Conservation (phyloP, 64 coral and sea anemone species). For the Porites australiensis region DNA sequence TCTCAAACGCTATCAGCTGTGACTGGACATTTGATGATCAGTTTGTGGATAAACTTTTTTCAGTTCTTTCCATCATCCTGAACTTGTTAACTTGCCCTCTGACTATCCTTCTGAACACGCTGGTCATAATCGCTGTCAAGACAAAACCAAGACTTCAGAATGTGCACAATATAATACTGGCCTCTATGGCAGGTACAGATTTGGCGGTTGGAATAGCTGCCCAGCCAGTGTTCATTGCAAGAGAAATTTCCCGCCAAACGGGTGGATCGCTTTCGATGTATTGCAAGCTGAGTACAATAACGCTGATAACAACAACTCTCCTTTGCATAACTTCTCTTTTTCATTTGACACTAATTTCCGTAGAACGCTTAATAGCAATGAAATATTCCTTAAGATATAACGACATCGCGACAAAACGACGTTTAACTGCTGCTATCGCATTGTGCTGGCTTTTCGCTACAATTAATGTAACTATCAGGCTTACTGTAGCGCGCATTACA, state of each 20-base stretch:
- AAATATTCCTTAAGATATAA: neutral
- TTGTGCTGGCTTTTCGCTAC: neutral
- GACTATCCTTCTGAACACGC: neutral
- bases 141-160: conserved; percentile 6
- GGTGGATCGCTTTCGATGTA: neutral
- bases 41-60: too few species aligned
- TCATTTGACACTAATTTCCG: neutral
- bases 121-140: neutral
- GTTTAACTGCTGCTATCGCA: neutral
- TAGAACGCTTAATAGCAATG: neutral
- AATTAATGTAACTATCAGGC: too few species aligned
- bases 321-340: neutral
- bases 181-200: neutral
- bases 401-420: neutral
- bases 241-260: neutral
- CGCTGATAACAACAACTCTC: too few species aligned
- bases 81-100: neutral
- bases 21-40: too few species aligned
- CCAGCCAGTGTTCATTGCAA: conserved; percentile 2
- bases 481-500: too few species aligned
- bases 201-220: neutral
- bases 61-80: too few species aligned
- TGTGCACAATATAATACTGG: neutral
- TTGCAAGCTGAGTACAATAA: neutral
- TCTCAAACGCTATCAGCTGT: too few species aligned